Base-by-base conservation (phyloP, 1,140 invertebrate genomes). In the Bombus vancouverensis region DNA sequence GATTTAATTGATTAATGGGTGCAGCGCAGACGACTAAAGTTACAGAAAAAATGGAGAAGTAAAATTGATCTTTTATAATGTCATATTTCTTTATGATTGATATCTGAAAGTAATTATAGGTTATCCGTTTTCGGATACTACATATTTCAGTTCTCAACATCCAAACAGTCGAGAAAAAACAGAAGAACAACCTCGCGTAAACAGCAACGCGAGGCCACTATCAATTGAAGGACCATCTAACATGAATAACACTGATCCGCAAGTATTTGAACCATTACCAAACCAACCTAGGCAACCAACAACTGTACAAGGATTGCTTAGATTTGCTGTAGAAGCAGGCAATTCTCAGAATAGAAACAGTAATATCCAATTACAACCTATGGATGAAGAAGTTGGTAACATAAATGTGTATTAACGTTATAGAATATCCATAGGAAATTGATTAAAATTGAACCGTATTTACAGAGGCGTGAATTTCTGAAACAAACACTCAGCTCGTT, bases 401-500 rank as follows among this genome's bases (percentile, higher is more conserved):
- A 47, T 22, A 53, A 62, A 12, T 84, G 59, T 68, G 8, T 3
- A 59, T 59, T 65, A 6, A 53, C 37, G 37, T 22, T 42, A 28
- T 65, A 65, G 87, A 25, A 59, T n/a, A 71, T 70, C 42, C 1
- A 78, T 3, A 53, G 34, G 4, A 76, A 8, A 77, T 77, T 72
- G 32, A 70, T 70, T 25, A 28, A 37, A 39, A 18, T 66, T 9
- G 74, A 57, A 12, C 44, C 76, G 9, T 90, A 86, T 89, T 96
- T 96, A 81, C 94, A 97, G 97, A 96, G 96, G 85, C 96, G 96
- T 88, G 94, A 95, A 87, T 98, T 97, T 92, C 92, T 98, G n/a
- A 96, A 96, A 73, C 94, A 97, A 68, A 97, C 97, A 6, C 88
- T 98, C 3, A 95, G 95, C 70, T 97, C 96, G 15, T 94, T 98